Percentiles rank a stretch among this genome's conserved stretches.
phyloP scores from a whole-genome alignment of 2,113 vertebrate genomes.

The Ia io region DNA sequence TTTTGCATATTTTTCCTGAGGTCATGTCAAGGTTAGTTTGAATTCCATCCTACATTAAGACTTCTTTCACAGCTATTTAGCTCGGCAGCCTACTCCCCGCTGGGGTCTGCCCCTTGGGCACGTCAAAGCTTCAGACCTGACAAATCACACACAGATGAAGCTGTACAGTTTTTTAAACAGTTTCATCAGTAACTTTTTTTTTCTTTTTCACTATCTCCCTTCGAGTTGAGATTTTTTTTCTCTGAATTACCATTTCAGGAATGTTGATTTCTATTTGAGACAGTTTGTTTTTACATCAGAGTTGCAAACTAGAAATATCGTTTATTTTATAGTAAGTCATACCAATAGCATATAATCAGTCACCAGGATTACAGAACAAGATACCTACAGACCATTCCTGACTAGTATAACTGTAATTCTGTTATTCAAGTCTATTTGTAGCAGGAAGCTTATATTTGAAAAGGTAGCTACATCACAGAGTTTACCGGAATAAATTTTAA shows the following conservation, averaged over 20 bases:
- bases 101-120: conserved; percentile 89
- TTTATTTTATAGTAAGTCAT: conserved; percentile 68
- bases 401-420: conserved; percentile 83
- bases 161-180: conserved; percentile 89
- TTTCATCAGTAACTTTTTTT: conserved; percentile 84
- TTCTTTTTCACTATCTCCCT: conserved; percentile 50
- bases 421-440: conserved; percentile 77
- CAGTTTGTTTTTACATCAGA: conserved; percentile 70
- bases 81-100: conserved; percentile 89
- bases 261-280: conserved; percentile 77
- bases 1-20: conserved; percentile 90
- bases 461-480: conserved; percentile 50
- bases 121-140: conserved; percentile 90
- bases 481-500: conserved; percentile 60
- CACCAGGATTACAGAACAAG: conserved; percentile 71
- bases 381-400: conserved; percentile 77
- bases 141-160: conserved; percentile 91
- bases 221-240: conserved; percentile 68
- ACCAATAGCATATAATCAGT: conserved; percentile 58
- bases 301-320: conserved; percentile 65
- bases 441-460: conserved; percentile 72
- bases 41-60: conserved; percentile 91
- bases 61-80: conserved; percentile 91
- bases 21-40: conserved; percentile 91
- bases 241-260: conserved; percentile 77